Evolutionary conservation across 2,113 vertebrate species (phyloP).

Genomic region (Alligator sinensis): DNA sequence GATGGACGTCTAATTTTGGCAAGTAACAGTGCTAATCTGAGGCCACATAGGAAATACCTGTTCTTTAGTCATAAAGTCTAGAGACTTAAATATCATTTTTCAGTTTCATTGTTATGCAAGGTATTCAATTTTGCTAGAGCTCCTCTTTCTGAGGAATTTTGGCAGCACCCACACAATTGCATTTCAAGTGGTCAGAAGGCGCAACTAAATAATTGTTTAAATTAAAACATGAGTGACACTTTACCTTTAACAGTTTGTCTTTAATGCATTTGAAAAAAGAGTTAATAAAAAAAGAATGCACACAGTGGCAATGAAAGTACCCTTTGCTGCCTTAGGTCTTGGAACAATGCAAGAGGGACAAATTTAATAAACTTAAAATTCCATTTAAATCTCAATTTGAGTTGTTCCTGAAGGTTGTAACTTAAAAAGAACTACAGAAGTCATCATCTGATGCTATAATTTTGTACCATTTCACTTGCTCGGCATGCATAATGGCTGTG

Average conservation of each 20-base stretch:
- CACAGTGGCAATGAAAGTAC: not conserved
- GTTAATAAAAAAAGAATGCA: not conserved
- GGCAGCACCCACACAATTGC: conserved; percentile 17
- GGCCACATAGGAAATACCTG: not conserved
- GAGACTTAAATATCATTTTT: not conserved
- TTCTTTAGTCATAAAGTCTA: not conserved
- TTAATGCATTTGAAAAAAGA: conserved; percentile 16
- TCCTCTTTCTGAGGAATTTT: conserved; percentile 23
- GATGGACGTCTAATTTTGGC: not conserved
- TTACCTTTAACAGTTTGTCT: not conserved
- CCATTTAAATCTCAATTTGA: conserved; percentile 3
- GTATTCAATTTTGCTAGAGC: conserved; percentile 40
- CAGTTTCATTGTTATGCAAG: not conserved
- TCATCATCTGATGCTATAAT: not conserved
- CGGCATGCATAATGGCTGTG: not conserved
- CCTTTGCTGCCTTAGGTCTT: not conserved
- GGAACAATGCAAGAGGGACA: not conserved
- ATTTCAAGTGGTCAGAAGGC: conserved; percentile 10
- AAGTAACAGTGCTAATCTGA: conserved; percentile 19
- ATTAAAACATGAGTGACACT: not conserved
- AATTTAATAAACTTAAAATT: not conserved
- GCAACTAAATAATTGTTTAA: not conserved
- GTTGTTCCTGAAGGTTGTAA: conserved; percentile 7
- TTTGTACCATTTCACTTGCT: not conserved
- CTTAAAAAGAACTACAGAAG: not conserved